Evolutionary conservation across 2,797 vertebrate genomes (phyloP).

Genomic region (Gambelia wislizenii): DNA sequence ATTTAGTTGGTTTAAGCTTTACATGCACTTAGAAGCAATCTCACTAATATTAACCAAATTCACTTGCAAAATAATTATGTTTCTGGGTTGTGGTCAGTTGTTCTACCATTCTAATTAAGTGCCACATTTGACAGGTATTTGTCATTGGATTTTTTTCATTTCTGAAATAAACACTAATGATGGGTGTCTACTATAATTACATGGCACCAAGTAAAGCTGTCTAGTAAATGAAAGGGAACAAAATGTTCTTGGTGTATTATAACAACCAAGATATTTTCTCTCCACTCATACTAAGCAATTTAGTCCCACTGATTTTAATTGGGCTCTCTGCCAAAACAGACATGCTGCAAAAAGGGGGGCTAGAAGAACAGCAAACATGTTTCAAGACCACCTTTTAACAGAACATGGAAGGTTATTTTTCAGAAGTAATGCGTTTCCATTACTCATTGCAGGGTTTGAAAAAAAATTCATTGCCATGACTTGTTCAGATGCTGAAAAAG

Average conservation of each 20-base stretch:
- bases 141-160: background rate
- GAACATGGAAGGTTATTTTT: too few species aligned
- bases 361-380: background rate
- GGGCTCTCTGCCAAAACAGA: background rate
- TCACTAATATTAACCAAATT: background rate
- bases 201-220: background rate
- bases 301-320: background rate
- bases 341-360: background rate
- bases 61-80: background rate
- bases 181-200: background rate
- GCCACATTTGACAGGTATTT: background rate
- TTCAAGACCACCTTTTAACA: background rate
- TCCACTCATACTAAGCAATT: background rate
- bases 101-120: background rate
- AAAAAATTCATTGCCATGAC: too few species aligned
- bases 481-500: too few species aligned
- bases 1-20: background rate
- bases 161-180: background rate
- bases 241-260: background rate
- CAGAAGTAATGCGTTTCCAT: too few species aligned
- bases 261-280: background rate
- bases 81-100: background rate
- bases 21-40: background rate
- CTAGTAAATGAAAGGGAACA: background rate
- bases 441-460: too few species aligned